These are phyloP conservation scores for Aptenodytes patagonicus DNA, from an alignment of 2,113 vertebrate genomes.

Conservation along the genomic window DNA sequence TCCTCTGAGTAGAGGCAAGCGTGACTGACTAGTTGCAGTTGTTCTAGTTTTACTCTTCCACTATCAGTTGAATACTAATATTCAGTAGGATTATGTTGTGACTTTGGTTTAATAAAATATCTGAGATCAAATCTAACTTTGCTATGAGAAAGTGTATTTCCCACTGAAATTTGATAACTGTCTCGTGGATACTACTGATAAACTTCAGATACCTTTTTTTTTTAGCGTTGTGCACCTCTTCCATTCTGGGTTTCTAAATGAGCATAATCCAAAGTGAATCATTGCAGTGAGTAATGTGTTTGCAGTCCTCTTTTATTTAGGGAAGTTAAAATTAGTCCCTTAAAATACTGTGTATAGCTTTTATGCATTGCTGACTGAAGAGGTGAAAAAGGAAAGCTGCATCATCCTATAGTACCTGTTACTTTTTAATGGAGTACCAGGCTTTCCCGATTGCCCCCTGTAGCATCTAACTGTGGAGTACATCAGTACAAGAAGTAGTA, in stretches of 20 bases:
- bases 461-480: not conserved
- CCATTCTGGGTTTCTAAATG: not conserved
- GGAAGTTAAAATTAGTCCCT: not conserved
- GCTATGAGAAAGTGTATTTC: not conserved
- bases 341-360: not conserved
- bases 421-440: not conserved
- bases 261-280: not conserved
- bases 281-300: not conserved
- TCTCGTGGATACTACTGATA: not conserved
- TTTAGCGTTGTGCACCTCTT: not conserved
- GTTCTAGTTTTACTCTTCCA: not conserved
- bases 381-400: not conserved
- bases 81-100: not conserved
- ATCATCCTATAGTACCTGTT: not conserved
- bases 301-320: not conserved
- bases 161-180: not conserved
- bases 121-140: not conserved
- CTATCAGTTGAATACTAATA: not conserved
- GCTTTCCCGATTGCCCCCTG: not conserved
- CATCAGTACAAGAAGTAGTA: not conserved
- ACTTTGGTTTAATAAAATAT: not conserved
- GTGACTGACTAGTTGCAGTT: not conserved
- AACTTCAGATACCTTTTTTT: not conserved
- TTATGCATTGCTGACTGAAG: not conserved
- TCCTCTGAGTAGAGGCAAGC: not conserved